Evolutionary conservation across 1,140 invertebrate species (phyloP), one percentile per base, ranked within the genome.

Genomic region (Pinna nobilis): DNA sequence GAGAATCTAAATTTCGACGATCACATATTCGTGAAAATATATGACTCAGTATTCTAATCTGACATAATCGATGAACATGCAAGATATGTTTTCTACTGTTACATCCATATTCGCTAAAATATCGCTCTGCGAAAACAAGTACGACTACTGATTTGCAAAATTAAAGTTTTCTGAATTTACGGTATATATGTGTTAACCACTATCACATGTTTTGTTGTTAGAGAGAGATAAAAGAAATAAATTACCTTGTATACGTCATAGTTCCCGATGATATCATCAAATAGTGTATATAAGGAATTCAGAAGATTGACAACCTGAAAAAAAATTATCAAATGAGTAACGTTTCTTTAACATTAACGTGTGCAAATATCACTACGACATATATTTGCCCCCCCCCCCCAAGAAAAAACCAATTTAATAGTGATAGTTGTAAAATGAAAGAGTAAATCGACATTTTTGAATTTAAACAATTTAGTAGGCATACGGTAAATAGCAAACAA

Each of bases 291-390:
- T n/a, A 88, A 63, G 0, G 76, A 57, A 65, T 88, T 87, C 50
- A 88, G 68, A 28, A 88, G 77, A 9, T 79, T 79, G 9, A 88
- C 85, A 64, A 88, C 81, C 95, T 96, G 69, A 25, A 60, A 76
- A 28, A 2, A 11, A 33, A 37, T 30, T 28, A 23, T 25, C 28
- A 4, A 57, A 57, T 44, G 23, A 57, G 33, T 4, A n/a, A 25
- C 18, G 9, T 44, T n/a, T 44, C n/a, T 44, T 44, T 44, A 11
- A 9, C 9, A 44, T 11, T n/a, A 44, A n/a, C n/a, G 9, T 9
- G n/a, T 44, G 39, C 39, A 11, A 9, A 44, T n/a, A 11, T 11
- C 39, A 11, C 39, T n/a, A 9, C 9, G 39, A 44, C 39, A 44
- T n/a, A 11, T 44, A n/a, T 9, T 44, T 44, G 9, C n/a, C 39